phyloP scores from a whole-genome alignment of 2,797 vertebrate species.

The Cossypha dichroa region DNA sequence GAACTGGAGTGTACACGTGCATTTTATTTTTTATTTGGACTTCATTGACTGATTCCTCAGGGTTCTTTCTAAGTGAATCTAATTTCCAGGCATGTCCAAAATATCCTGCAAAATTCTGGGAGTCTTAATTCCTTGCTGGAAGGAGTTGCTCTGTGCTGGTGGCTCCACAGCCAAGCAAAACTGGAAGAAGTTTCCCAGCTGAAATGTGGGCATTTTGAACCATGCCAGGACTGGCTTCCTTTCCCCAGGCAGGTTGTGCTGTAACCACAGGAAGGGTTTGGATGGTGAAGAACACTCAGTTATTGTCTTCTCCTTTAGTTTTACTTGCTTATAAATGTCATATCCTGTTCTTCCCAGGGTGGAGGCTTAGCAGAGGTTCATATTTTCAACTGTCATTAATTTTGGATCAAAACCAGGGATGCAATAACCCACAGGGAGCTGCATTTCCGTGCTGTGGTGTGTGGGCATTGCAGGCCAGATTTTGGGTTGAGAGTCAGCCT shows the following conservation, averaged over 20 bases:
- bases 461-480: neutral
- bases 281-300: neutral
- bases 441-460: neutral
- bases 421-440: rapidly evolving
- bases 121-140: neutral
- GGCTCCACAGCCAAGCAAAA: neutral
- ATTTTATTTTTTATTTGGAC: neutral
- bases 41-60: neutral
- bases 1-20: neutral
- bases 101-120: neutral
- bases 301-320: neutral
- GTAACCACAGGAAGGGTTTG: neutral
- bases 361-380: neutral
- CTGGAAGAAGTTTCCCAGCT: neutral
- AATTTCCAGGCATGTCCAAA: neutral
- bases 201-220: neutral
- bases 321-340: neutral
- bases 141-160: neutral
- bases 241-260: neutral
- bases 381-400: neutral
- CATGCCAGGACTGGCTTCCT: neutral
- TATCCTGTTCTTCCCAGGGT: neutral
- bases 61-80: neutral
- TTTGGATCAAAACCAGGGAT: neutral
- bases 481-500: neutral